A percentile compares a stretch with the other conserved stretches of the same genome.
Conservation (phyloP, 2,888 invertebrate genomes). For the Gymnocheta viridis region DNA sequence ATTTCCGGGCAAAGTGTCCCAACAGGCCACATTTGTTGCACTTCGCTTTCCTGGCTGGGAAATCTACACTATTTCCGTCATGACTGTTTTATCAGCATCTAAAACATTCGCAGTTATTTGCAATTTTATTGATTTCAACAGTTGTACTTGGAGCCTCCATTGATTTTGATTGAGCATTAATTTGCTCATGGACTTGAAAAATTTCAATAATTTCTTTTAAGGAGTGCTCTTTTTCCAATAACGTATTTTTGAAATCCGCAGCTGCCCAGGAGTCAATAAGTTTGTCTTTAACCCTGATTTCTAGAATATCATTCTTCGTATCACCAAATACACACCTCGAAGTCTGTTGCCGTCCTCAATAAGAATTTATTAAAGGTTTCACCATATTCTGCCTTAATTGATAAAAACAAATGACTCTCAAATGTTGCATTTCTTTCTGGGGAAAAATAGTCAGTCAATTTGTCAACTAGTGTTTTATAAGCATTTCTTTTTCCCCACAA, state of each 20-base stretch:
- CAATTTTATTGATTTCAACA: slow-evolving; percentile 24
- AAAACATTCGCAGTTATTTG: slow-evolving; percentile 26
- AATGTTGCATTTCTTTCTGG: slow-evolving; percentile 15
- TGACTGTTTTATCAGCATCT: slow-evolving; percentile 15
- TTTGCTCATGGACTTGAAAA: slow-evolving; percentile 9
- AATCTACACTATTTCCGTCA: slow-evolving; percentile 20
- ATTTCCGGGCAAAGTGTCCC: slow-evolving; percentile 19
- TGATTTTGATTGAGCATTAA: slow-evolving; percentile 14
- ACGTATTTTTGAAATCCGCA: slow-evolving; percentile 17
- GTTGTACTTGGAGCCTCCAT: slow-evolving; percentile 20
- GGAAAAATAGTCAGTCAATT: slow-evolving; percentile 10
- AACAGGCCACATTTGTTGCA: slow-evolving; percentile 31
- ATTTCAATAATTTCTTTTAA: slow-evolving; percentile 27
- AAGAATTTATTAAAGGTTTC: slow-evolving; percentile 7
- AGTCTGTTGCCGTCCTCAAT: slow-evolving; percentile 14
- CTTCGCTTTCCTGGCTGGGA: slow-evolving; percentile 7
- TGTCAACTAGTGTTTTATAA: slow-evolving; percentile 16
- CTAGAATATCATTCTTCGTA: slow-evolving; percentile 14
- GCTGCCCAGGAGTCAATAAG: slow-evolving; percentile 26
- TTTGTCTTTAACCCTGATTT: slow-evolving; percentile 10
- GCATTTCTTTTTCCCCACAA: slow-evolving; percentile 10
- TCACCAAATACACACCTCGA: slow-evolving; percentile 27
- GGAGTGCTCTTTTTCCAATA: slow-evolving; percentile 32
- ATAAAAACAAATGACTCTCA: slow-evolving; percentile 4
- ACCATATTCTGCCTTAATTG: not conserved